Percentiles rank a stretch among this genome's conserved stretches.
Conservation (phyloP, 2,113 vertebrate genomes). For the Girardinichthys multiradiatus region DNA sequence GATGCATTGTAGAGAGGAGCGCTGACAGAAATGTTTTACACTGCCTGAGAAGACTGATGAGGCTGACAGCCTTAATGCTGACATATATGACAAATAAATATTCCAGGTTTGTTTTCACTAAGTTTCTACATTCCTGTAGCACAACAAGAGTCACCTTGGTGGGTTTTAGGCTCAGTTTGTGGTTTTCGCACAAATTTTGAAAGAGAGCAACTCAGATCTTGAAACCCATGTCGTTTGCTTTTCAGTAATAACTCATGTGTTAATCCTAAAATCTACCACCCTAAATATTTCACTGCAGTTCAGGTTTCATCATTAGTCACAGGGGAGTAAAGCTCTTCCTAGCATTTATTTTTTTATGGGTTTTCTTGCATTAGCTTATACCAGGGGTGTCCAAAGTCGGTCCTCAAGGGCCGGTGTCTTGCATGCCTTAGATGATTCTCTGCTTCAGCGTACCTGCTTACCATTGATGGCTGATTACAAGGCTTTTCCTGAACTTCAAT, state of each 20-base stretch:
- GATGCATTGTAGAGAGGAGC: constrained; percentile 40
- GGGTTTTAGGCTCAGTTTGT: neutral
- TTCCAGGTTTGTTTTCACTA: constrained; percentile 5
- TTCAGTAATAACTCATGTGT: neutral
- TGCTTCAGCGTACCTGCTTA: too few species aligned
- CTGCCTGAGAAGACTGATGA: constrained; percentile 56
- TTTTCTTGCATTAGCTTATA: too few species aligned
- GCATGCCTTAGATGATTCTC: too few species aligned
- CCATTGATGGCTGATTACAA: too few species aligned
- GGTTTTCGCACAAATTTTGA: neutral
- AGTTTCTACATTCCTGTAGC: neutral
- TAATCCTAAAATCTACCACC: constrained; percentile 7
- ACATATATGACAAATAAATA: constrained; percentile 18
- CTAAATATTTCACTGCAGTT: neutral
- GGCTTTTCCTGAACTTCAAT: too few species aligned
- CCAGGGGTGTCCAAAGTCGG: too few species aligned
- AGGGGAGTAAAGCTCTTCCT: neutral
- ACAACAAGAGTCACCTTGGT: neutral
- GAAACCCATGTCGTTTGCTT: constrained; percentile 1
- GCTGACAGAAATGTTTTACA: constrained; percentile 44
- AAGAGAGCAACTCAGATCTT: neutral
- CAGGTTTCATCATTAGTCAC: too few species aligned
- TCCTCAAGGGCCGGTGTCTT: too few species aligned
- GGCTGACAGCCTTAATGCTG: constrained; percentile 35
- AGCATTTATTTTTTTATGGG: neutral